phyloP scores from a whole-genome alignment of 2,113 vertebrate genomes.

The Hippopotamus amphibius region DNA sequence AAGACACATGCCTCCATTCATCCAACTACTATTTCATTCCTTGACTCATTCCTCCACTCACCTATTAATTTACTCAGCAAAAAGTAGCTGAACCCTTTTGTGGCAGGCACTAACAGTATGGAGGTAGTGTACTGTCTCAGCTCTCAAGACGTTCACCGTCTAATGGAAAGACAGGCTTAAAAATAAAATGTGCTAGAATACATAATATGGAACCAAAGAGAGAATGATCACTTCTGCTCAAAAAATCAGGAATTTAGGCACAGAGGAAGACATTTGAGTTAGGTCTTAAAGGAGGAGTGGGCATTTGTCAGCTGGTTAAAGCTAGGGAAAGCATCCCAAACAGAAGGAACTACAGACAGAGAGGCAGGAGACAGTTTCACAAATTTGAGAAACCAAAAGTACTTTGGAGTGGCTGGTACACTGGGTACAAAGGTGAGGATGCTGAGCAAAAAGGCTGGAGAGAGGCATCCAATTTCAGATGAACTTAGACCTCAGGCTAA shows the following conservation, averaged over 20 bases:
- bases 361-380: not conserved
- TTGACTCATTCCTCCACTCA: not conserved
- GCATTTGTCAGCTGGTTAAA: not conserved
- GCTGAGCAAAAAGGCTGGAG: not conserved
- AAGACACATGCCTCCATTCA: not conserved
- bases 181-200: not conserved
- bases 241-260: not conserved
- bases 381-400: not conserved
- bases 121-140: not conserved
- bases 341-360: not conserved
- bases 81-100: not conserved
- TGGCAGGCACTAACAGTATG: not conserved
- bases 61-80: slow-evolving; percentile 13
- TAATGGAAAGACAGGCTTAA: not conserved
- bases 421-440: not conserved
- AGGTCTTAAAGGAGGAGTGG: not conserved
- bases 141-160: not conserved
- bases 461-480: not conserved
- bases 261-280: not conserved
- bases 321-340: not conserved
- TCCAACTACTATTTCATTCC: not conserved
- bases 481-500: not conserved
- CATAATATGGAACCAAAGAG: not conserved
- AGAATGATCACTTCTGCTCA: not conserved
- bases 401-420: not conserved